Percentiles rank a stretch among this genome's conserved stretches.
phyloP scores from a whole-genome alignment of 2,113 vertebrate genomes.

The Ondatra zibethicus region DNA sequence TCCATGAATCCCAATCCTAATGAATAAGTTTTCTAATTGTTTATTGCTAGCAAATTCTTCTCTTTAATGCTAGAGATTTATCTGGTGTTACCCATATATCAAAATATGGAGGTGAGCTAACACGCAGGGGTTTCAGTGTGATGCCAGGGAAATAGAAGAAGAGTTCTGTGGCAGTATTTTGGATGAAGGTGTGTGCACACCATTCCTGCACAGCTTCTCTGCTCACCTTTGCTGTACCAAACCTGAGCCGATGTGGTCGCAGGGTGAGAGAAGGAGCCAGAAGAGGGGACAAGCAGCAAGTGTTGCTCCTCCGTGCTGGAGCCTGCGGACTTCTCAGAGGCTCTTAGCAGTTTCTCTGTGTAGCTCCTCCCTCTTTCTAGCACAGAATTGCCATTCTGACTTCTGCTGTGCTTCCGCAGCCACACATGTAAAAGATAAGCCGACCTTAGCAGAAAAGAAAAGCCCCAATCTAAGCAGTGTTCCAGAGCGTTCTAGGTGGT shows the following conservation, averaged over 20 bases:
- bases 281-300: not conserved
- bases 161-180: not conserved
- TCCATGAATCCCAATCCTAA: not conserved
- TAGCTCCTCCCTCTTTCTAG: not conserved
- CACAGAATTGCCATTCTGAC: not conserved
- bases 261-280: not conserved
- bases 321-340: not conserved
- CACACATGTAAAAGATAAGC: not conserved
- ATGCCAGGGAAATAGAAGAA: not conserved
- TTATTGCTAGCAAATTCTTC: not conserved
- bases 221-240: not conserved
- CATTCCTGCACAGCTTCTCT: not conserved
- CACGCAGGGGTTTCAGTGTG: not conserved
- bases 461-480: not conserved
- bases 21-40: conserved; percentile 8
- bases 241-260: not conserved
- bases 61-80: not conserved
- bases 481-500: not conserved
- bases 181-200: not conserved
- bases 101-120: conserved; percentile 1
- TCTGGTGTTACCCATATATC: not conserved
- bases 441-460: not conserved
- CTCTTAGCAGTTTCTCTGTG: not conserved
- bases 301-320: not conserved
- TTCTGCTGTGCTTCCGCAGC: not conserved